A percentile compares a stretch with the other conserved stretches of the same genome.
phyloP scores from a whole-genome alignment of 2,113 vertebrate genomes.

The Anguilla rostrata region DNA sequence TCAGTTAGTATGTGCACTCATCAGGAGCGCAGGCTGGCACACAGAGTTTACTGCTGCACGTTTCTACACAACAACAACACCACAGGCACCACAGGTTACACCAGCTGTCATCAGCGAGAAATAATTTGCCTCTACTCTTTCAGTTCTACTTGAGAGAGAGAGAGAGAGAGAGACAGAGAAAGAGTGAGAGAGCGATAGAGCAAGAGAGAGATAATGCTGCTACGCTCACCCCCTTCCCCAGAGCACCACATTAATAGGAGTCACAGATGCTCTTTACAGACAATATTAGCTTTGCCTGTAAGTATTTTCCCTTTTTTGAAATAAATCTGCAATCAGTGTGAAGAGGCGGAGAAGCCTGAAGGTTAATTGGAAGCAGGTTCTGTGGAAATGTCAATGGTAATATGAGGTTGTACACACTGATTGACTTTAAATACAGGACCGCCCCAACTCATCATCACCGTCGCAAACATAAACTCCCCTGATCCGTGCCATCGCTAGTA shows the following conservation, averaged over 20 bases:
- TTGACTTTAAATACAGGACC: slow-evolving; percentile 69
- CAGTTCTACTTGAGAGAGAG: too few species aligned
- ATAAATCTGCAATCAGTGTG: slow-evolving; percentile 65
- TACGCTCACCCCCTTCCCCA: not conserved
- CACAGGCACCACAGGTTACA: too few species aligned
- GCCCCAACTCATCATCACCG: slow-evolving; percentile 36
- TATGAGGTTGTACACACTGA: slow-evolving; percentile 68
- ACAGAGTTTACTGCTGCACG: too few species aligned
- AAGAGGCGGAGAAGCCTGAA: slow-evolving; percentile 74
- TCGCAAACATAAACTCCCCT: slow-evolving; percentile 58
- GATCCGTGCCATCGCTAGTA: slow-evolving; percentile 52
- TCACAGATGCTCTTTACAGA: slow-evolving; percentile 69
- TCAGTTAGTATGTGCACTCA: too few species aligned
- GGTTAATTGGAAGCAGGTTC: slow-evolving; percentile 78
- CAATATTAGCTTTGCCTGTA: slow-evolving; percentile 75
- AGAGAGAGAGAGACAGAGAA: too few species aligned
- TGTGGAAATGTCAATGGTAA: slow-evolving; percentile 76
- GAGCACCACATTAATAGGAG: not conserved
- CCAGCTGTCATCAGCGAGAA: too few species aligned
- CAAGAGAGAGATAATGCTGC: slow-evolving; percentile 31
- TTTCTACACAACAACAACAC: too few species aligned
- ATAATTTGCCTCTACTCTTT: too few species aligned
- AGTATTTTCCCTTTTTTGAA: not conserved
- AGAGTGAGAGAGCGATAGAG: not conserved
- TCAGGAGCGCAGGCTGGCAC: too few species aligned